These are phyloP conservation scores for Hypselothyrea guttata DNA, from an alignment of 2,888 invertebrate genomes.

Conservation along the genomic window DNA sequence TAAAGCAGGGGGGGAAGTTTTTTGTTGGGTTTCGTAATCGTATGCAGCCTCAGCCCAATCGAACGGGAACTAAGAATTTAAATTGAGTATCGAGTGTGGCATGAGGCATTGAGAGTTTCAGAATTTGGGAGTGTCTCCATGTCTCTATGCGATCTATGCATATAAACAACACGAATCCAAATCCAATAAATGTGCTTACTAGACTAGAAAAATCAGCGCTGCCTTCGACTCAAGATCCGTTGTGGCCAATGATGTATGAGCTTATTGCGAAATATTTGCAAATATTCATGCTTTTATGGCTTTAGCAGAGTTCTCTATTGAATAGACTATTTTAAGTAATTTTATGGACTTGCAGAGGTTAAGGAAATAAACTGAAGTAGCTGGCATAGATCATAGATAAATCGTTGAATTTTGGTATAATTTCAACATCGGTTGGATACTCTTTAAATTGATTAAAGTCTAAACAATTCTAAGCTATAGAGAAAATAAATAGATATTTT, in stretches of 20 bases:
- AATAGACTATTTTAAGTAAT: too few relatives aligned
- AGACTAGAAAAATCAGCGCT: conserved; percentile 35
- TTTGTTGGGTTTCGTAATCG: conserved; percentile 20
- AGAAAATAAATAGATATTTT: too few relatives aligned
- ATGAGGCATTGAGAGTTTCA: not conserved
- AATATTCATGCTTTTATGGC: too few relatives aligned
- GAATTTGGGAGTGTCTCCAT: conserved; percentile 36
- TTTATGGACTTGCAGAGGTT: too few relatives aligned
- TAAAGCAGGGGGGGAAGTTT: conserved; percentile 39
- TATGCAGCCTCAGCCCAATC: conserved; percentile 29
- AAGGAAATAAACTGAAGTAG: too few relatives aligned
- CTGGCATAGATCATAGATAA: too few relatives aligned
- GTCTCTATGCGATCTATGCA: conserved; percentile 1
- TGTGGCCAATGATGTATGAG: conserved; percentile 9
- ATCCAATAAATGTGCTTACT: conserved; percentile 35
- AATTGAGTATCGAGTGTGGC: conserved; percentile 6
- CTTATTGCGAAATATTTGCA: too few relatives aligned
- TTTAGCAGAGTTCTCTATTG: too few relatives aligned
- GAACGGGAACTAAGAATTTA: conserved; percentile 14
- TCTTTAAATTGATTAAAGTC: too few relatives aligned
- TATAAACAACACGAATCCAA: conserved; percentile 17
- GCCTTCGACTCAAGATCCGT: conserved; percentile 32
- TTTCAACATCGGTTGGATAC: too few relatives aligned
- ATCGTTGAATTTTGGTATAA: too few relatives aligned
- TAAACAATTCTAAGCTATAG: too few relatives aligned